These are phyloP conservation scores for Notothenia coriiceps DNA, from an alignment of 2,113 vertebrate species.

Conservation along the genomic window DNA sequence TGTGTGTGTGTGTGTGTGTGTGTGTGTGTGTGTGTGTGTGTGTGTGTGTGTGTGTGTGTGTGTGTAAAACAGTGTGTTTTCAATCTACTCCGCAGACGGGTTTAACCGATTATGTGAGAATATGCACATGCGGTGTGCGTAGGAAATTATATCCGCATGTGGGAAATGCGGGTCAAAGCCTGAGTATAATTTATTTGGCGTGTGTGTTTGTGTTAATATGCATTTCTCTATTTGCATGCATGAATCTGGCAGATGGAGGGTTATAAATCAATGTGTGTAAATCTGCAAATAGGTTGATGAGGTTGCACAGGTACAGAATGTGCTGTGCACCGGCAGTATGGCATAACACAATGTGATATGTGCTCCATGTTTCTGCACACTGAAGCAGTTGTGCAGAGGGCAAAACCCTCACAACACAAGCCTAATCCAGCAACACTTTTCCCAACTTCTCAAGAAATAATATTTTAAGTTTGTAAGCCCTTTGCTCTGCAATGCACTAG, in stretches of 20 bases:
- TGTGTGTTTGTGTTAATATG: not conserved
- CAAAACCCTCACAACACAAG: slow-evolving; percentile 31
- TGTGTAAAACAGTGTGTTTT: not conserved
- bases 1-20: slow-evolving; percentile 11
- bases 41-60: slow-evolving; percentile 3
- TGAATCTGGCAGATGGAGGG: slow-evolving; percentile 23
- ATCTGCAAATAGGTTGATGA: slow-evolving; percentile 30
- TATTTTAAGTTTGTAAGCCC: slow-evolving; percentile 65
- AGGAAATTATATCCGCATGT: slow-evolving; percentile 15
- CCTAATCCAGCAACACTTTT: slow-evolving; percentile 62
- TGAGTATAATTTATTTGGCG: slow-evolving; percentile 25
- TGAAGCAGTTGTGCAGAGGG: slow-evolving; percentile 6
- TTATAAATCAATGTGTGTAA: slow-evolving; percentile 12
- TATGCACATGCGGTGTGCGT: slow-evolving; percentile 20
- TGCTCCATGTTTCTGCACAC: slow-evolving; percentile 6
- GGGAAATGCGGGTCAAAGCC: slow-evolving; percentile 40
- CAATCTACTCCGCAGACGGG: slow-evolving; percentile 28
- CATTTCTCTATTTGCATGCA: slow-evolving; percentile 15
- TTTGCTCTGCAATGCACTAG: slow-evolving; percentile 32
- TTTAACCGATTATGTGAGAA: slow-evolving; percentile 51
- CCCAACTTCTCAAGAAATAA: slow-evolving; percentile 61
- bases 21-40: slow-evolving; percentile 5
- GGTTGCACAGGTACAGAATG: slow-evolving; percentile 26
- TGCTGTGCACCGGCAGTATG: slow-evolving; percentile 4
- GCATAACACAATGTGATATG: slow-evolving; percentile 20